Evolutionary conservation across 1,140 invertebrate species (phyloP).

Genomic region (Drepana arcuata): DNA sequence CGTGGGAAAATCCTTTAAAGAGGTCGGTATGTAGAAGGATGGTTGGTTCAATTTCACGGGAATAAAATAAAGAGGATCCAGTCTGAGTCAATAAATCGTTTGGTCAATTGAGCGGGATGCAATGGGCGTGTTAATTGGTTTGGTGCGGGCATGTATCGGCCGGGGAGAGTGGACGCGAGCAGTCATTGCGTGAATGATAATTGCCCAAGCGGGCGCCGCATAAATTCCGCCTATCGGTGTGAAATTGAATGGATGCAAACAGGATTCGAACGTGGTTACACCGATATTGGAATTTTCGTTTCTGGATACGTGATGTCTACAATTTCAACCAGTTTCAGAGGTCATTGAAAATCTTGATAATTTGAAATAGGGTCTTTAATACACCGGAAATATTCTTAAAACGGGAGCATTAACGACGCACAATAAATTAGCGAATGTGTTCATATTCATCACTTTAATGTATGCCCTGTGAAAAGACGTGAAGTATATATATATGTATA

Average conservation of each 20-base stretch:
- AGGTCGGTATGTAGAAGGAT: constrained; percentile 8
- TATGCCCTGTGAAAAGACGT: no score
- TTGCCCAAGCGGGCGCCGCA: constrained; percentile 38
- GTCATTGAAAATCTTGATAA: no score
- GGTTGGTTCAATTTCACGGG: constrained; percentile 2
- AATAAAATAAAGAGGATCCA: constrained; percentile 11
- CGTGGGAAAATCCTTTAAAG: constrained; percentile 55
- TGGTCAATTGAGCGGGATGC: constrained; percentile 50
- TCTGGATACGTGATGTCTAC: no score
- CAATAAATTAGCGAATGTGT: no score
- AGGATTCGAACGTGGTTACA: constrained; percentile 23
- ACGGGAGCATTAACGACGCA: no score
- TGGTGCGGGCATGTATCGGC: constrained; percentile 39
- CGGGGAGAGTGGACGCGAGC: constrained; percentile 28
- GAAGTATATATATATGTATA: no score
- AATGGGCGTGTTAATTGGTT: constrained; percentile 64
- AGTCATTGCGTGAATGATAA: constrained; percentile 61
- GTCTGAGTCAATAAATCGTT: constrained; percentile 46
- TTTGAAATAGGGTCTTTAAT: no score
- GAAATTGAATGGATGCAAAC: constrained; percentile 51
- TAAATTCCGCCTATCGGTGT: constrained; percentile 47
- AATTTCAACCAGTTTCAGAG: no score
- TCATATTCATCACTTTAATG: no score
- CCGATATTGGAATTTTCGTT: constrained; percentile 10
- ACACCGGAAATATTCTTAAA: no score